Evolutionary conservation across 2,113 vertebrate species (phyloP).

Genomic region (Carassius auratus): DNA sequence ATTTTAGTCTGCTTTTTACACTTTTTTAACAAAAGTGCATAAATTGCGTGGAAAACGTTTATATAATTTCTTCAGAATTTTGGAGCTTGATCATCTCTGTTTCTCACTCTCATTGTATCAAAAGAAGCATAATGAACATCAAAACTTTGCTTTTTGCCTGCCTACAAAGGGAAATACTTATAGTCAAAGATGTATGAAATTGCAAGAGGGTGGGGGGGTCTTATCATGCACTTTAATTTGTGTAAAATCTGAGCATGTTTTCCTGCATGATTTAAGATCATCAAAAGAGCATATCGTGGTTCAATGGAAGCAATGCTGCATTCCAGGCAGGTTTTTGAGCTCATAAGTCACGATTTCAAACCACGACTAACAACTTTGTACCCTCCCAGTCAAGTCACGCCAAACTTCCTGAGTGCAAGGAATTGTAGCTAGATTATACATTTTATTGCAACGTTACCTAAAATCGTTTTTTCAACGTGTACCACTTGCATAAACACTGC

Average conservation of each 20-base stretch:
- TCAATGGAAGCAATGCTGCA: too few species aligned
- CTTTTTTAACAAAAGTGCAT: neutral
- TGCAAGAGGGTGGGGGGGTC: too few species aligned
- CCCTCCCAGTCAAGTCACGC: too few species aligned
- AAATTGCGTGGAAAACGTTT: neutral
- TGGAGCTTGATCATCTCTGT: neutral
- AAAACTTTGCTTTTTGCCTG: neutral
- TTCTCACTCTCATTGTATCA: neutral
- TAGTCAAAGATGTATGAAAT: neutral
- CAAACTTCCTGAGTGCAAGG: neutral
- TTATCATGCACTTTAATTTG: neutral
- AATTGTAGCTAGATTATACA: too few species aligned
- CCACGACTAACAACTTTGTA: too few species aligned
- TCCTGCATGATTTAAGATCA: neutral
- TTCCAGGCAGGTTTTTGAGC: too few species aligned
- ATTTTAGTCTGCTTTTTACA: neutral
- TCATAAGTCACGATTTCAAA: too few species aligned
- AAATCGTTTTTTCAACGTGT: too few species aligned
- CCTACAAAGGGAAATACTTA: neutral
- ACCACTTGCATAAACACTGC: too few species aligned
- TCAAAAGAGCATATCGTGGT: too few species aligned
- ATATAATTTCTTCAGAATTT: neutral
- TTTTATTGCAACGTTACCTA: too few species aligned
- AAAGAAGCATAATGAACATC: neutral
- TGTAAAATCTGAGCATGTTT: neutral